These are phyloP conservation scores for Etheostoma perlongum DNA, from an alignment of 2,797 vertebrate genomes.

Conservation along the genomic window DNA sequence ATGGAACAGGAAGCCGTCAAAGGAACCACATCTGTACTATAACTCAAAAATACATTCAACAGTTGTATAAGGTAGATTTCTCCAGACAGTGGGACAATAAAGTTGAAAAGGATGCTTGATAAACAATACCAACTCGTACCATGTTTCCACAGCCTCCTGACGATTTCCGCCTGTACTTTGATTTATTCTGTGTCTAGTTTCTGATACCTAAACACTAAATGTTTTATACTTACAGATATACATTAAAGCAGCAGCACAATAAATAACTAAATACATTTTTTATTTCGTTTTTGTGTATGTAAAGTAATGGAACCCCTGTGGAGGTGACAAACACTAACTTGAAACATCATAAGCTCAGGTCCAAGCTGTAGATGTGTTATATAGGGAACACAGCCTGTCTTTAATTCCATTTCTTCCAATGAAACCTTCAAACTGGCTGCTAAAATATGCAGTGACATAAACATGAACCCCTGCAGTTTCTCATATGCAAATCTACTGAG, in stretches of 20 bases:
- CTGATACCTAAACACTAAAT: slow-evolving; percentile 6
- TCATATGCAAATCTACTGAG: neutral
- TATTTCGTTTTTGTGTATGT: neutral
- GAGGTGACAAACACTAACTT: neutral
- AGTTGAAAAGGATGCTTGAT: slow-evolving; percentile 15
- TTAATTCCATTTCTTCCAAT: neutral
- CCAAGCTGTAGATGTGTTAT: neutral
- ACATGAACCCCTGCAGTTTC: slow-evolving; percentile 2
- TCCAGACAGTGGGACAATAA: neutral
- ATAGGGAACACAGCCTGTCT: neutral
- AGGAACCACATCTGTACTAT: slow-evolving; percentile 15
- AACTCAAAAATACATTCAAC: slow-evolving; percentile 11
- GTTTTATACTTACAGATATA: neutral
- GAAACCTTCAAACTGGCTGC: neutral
- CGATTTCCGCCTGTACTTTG: neutral
- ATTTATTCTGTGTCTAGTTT: neutral
- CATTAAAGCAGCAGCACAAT: slow-evolving; percentile 1
- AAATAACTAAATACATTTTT: neutral
- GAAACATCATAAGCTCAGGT: neutral
- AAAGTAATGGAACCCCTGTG: neutral
- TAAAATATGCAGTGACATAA: neutral
- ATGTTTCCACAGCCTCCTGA: slow-evolving; percentile 6
- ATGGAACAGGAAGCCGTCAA: slow-evolving; percentile 22
- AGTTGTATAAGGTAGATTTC: slow-evolving; percentile 9
- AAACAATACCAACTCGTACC: slow-evolving; percentile 9